Evolutionary conservation across 2,113 vertebrate genomes (phyloP).

Genomic region (Sceloporus undulatus): DNA sequence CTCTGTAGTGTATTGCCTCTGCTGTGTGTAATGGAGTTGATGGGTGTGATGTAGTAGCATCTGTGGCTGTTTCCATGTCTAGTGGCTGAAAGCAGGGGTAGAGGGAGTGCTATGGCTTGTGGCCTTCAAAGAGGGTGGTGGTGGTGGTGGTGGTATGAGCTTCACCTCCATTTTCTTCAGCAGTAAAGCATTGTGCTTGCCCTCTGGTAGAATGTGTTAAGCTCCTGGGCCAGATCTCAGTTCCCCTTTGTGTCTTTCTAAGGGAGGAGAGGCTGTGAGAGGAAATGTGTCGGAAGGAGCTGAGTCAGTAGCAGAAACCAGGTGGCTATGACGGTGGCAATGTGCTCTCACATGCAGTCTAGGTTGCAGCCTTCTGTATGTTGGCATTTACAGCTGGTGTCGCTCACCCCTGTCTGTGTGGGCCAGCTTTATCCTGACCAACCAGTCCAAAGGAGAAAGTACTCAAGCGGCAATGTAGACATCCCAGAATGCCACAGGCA

Average conservation of each 20-base stretch:
- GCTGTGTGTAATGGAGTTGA: neutral
- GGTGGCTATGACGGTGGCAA: rapidly evolving
- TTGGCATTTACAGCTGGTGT: neutral
- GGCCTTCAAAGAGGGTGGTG: neutral
- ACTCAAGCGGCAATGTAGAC: no score
- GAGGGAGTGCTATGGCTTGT: neutral
- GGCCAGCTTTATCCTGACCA: neutral
- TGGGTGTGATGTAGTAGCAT: neutral
- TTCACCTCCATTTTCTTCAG: no score
- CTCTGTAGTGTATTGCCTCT: no score
- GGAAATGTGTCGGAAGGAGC: no score
- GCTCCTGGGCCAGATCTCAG: neutral
- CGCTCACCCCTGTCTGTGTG: neutral
- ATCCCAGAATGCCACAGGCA: rapidly evolving
- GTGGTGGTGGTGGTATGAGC: no score
- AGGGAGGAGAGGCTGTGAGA: neutral
- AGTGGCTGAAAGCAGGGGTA: neutral
- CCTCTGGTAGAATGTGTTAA: no score
- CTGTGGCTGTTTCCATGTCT: neutral
- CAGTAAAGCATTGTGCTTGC: no score
- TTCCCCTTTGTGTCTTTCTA: no score
- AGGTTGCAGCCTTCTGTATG: no score
- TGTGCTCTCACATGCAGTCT: neutral
- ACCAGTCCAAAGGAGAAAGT: neutral
- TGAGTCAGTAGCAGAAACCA: neutral